These are phyloP conservation scores for Pasiphila rectangulata DNA, from an alignment of 2,888 invertebrate species.

Conservation along the genomic window DNA sequence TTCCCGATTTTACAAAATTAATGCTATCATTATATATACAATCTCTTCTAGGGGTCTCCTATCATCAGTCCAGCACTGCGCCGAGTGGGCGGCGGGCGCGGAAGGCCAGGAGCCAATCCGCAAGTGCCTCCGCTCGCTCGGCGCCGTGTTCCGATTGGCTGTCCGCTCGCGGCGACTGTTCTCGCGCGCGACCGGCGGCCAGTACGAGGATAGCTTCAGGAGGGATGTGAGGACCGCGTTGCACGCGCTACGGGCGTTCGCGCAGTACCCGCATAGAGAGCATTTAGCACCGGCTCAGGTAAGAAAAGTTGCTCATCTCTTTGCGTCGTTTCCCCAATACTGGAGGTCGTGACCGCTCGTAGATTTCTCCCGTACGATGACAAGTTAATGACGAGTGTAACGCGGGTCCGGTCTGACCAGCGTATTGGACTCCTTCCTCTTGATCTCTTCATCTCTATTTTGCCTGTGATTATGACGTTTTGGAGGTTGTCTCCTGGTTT, in stretches of 20 bases:
- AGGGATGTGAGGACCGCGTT: constrained; percentile 91
- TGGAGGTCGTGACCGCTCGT: no score
- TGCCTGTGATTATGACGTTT: no score
- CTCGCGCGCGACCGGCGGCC: constrained; percentile 91
- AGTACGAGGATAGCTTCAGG: constrained; percentile 93
- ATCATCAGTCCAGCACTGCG: constrained; percentile 94
- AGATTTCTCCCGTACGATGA: no score
- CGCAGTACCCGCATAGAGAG: constrained; percentile 84
- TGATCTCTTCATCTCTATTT: no score
- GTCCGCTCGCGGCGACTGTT: constrained; percentile 93
- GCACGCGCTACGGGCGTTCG: constrained; percentile 87
- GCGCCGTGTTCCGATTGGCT: constrained; percentile 95
- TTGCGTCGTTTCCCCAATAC: not conserved
- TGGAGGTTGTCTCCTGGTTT: no score
- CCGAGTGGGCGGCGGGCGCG: constrained; percentile 91
- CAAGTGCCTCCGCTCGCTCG: constrained; percentile 93
- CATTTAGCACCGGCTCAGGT: constrained; percentile 89
- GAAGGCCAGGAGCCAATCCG: constrained; percentile 94
- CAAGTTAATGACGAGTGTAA: no score
- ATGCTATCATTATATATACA: not conserved
- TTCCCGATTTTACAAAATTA: no score
- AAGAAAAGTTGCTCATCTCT: not conserved
- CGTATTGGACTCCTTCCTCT: no score
- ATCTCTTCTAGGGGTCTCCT: constrained; percentile 85
- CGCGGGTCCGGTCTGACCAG: no score